phyloP scores from a whole-genome alignment of 2,113 vertebrate genomes.

The Hydrolagus affinis region DNA sequence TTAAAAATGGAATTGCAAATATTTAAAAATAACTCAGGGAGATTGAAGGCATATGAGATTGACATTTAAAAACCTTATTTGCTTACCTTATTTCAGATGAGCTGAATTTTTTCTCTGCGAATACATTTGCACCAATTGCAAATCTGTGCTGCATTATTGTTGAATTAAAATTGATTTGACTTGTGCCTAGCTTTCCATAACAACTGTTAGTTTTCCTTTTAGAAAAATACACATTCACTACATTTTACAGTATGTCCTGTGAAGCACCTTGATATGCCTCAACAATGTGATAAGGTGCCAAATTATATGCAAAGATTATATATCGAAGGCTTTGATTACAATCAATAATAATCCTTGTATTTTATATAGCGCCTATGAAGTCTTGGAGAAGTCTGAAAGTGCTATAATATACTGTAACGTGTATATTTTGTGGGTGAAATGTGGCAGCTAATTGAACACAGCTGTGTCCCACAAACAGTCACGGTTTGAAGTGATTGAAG shows the following conservation, averaged over 20 bases:
- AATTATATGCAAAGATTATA: no score
- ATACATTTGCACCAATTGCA: not conserved
- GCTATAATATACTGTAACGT: no score
- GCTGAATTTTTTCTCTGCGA: not conserved
- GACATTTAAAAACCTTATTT: not conserved
- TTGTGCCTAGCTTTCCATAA: not conserved
- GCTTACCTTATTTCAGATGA: not conserved
- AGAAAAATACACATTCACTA: no score
- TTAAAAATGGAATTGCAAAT: not conserved
- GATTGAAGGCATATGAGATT: not conserved
- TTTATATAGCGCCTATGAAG: no score
- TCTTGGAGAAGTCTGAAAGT: no score
- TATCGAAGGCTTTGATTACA: no score
- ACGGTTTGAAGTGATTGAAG: no score
- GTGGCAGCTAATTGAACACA: no score
- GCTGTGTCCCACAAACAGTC: no score
- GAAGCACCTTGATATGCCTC: not conserved
- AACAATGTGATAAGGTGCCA: not conserved
- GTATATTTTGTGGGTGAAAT: no score
- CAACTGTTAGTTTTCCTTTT: not conserved
- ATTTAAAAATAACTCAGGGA: not conserved
- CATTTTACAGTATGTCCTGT: no score
- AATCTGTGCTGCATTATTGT: not conserved
- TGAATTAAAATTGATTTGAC: conserved; percentile 18
- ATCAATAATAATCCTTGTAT: no score